Base-by-base conservation (phyloP, 2,888 invertebrate species). In the Branchipolynoe longqiensis region DNA sequence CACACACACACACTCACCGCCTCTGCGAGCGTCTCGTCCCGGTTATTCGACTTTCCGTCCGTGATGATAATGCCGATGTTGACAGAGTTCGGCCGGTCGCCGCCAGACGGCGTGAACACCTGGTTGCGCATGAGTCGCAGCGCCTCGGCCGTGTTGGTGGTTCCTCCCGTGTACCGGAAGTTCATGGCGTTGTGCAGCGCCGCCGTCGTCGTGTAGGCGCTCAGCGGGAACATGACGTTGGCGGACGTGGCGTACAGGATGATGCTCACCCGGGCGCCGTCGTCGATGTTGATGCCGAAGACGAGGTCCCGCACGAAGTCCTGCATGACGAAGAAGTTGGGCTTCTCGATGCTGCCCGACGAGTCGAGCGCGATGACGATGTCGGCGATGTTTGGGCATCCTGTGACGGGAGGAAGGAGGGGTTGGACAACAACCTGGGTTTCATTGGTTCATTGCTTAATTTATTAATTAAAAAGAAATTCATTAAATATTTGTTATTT, bases 71-170 rank as follows among this genome's bases (percentile, higher is more conserved):
- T 90, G 38, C 87, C 87, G n/a, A 91, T 89, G 85, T 93, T 92
- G 14, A 88, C 87, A n/a, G 91, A 91, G 58, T 86, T 89, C 2
- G 88, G 85, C 14, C 92, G 86, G 86, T 92, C 92, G 31, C 93
- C 93, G 82, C 89, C 90, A 3, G 59, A 85, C 0, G 84, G 84
- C 0, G 90, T 90, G 84, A 84, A 84, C 6, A 84, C 58, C 56
- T 62, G 82, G 31, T 85, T 87, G 8, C 90, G 85, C 90, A 91
- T 90, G n/a, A 90, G 88, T 6, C 89, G 85, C 0, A 93, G 86
- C 2, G 90, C 92, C 62, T 89, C 92, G 18, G 91, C 92, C 0
- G 92, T 92, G 87, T 93, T 93, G 18, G 92, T 92, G 78, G 92
- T 87, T 1, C 89, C 89, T 22, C 87, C 89, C 3, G 82, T 86